Evolutionary conservation across 2,113 vertebrate genomes (phyloP), one percentile per base, ranked within the genome.

Genomic region (Benitochromis conjunctus): DNA sequence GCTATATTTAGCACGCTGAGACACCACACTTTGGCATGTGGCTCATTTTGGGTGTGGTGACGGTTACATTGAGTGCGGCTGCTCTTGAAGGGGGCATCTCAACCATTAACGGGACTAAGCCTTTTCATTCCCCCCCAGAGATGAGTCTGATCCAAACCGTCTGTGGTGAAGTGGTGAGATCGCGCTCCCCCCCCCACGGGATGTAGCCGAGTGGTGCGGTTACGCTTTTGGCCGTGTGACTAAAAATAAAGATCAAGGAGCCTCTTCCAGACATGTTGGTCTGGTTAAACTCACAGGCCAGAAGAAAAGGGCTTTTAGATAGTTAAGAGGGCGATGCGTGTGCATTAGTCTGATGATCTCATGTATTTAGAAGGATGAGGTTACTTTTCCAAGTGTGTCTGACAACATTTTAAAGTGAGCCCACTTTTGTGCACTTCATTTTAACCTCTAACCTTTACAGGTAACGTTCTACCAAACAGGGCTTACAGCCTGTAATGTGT

Each of bases 211-310:
- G 62, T 53, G 78, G 71, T 90, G 84, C 88, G 91, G 90, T 91
- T 90, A 69, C 5, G 18, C 58, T 87, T 81, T 80, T 51, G 60
- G 82, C 58, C 18, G 48, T 81, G 31, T 14, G 77, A 34, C 93
- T 92, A 91, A 93, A 93, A 94, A 93, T 92, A 92, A 84, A 94
- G 85, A 92, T 92, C 82, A 93, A 94, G 89, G 69, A 60, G 82
- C 60, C 38, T 87, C 54, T 19, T 80, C 11, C 43, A 82, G 83
- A 89, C 88, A 91, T 86, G 84, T 29, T 86, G 91, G 89, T 87
- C 66, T 83, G 90, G 89, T 94, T 91, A 71, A 83, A 86, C 77
- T 87, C 78, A 66, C 48, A 83, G 29, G 76, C 62, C 26, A 54
- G 38, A 13, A 64, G 62, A 53, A 82, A 48, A 36, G 9, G 14